phyloP scores from a whole-genome alignment of 2,888 invertebrate species.

The Laspeyria flexula region DNA sequence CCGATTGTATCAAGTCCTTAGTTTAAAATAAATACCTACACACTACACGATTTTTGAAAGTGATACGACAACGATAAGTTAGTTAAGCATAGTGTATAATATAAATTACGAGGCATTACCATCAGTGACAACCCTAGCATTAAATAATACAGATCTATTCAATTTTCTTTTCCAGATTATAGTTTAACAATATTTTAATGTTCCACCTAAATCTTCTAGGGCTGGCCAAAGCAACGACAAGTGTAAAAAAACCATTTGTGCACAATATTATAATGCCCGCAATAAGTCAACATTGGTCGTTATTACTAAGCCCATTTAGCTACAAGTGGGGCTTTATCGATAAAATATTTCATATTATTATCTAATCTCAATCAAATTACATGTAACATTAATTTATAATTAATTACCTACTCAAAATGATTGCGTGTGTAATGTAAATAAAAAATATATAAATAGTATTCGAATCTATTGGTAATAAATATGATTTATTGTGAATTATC shows the following conservation, averaged over 20 bases:
- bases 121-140: slow-evolving; percentile 7
- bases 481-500: neutral
- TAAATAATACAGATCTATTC: neutral
- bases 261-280: slow-evolving; percentile 48
- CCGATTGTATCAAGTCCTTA: too few species aligned
- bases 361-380: slow-evolving; percentile 34
- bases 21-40: neutral
- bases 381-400: slow-evolving; percentile 1
- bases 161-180: too few species aligned
- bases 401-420: slow-evolving; percentile 5
- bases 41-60: neutral
- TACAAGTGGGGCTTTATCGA: slow-evolving; percentile 35
- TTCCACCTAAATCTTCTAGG: too few species aligned
- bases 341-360: slow-evolving; percentile 28
- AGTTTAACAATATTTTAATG: too few species aligned
- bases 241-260: slow-evolving; percentile 36
- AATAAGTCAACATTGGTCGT: slow-evolving; percentile 44
- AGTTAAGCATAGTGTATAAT: slow-evolving; percentile 22
- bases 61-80: slow-evolving; percentile 9
- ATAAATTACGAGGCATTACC: neutral
- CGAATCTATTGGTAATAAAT: neutral
- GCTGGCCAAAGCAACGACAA: neutral
- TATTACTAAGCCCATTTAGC: slow-evolving; percentile 31
- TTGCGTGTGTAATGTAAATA: slow-evolving; percentile 11
- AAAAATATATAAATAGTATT: neutral